phyloP scores from a whole-genome alignment of 2,113 vertebrate genomes.

The Lichenostomus cassidix region DNA sequence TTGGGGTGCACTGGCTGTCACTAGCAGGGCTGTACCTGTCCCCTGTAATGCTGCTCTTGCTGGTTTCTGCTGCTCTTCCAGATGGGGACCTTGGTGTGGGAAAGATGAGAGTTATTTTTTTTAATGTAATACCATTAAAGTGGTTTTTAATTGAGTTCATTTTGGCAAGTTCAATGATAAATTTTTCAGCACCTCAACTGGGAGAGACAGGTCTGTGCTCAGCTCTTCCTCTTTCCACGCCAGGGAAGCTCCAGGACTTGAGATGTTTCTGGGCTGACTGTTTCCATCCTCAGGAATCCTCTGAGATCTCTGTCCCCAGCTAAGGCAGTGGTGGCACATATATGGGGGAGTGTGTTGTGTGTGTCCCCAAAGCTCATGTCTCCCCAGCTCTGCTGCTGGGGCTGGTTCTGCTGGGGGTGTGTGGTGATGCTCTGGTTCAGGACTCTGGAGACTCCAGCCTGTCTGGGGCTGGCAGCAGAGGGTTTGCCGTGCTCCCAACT shows the following conservation, averaged over 20 bases:
- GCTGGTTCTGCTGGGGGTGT: neutral
- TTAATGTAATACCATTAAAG: neutral
- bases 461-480: neutral
- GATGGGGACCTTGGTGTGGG: neutral
- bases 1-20: fast-evolving
- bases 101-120: neutral
- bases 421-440: neutral
- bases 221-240: fast-evolving
- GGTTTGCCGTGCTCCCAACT: neutral
- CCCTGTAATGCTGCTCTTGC: neutral
- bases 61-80: neutral
- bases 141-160: constrained; percentile 23
- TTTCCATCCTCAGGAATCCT: neutral
- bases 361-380: neutral
- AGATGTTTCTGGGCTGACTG: neutral
- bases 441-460: neutral
- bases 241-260: neutral
- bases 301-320: neutral
- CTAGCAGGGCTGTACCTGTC: neutral
- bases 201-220: neutral
- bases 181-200: constrained; percentile 4
- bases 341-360: fast-evolving
- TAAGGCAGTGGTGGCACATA: fast-evolving
- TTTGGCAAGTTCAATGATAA: neutral
- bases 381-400: neutral